These are phyloP conservation scores for Trichacis sp. DNA, from an alignment of 2,888 invertebrate species.

Conservation along the genomic window DNA sequence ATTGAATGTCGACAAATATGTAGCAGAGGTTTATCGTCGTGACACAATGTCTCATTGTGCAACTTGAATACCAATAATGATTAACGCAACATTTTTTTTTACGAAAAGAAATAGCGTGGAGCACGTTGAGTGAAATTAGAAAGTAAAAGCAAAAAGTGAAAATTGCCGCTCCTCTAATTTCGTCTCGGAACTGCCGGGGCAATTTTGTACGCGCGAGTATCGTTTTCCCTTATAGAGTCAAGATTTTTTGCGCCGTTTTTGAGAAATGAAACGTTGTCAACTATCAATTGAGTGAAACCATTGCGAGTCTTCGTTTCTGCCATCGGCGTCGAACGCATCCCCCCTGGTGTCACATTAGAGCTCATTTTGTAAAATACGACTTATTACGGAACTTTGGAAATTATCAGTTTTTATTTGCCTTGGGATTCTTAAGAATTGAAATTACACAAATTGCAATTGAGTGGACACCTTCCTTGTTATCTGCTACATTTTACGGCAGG, in stretches of 20 bases:
- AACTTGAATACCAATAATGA: neutral
- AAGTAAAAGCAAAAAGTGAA: too few species aligned
- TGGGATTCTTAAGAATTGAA: too few species aligned
- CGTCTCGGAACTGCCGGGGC: too few species aligned
- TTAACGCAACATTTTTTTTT: neutral
- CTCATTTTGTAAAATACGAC: neutral
- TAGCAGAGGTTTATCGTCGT: neutral
- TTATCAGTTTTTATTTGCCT: neutral
- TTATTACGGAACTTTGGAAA: neutral
- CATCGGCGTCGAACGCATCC: slow-evolving; percentile 4
- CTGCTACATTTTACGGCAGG: too few species aligned
- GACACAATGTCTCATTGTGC: neutral
- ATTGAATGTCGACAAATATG: neutral
- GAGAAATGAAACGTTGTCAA: neutral
- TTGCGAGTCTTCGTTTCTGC: too few species aligned
- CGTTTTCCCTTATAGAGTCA: neutral
- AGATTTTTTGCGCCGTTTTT: neutral
- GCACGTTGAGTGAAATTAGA: too few species aligned
- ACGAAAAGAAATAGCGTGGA: too few species aligned
- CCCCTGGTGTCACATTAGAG: slow-evolving; percentile 7
- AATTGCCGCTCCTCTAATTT: too few species aligned
- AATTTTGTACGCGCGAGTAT: neutral
- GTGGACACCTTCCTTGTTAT: too few species aligned
- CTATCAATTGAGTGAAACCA: slow-evolving; percentile 1
- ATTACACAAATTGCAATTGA: too few species aligned